Evolutionary conservation across 2,797 vertebrate genomes (phyloP).

Genomic region (Smutsia gigantea): DNA sequence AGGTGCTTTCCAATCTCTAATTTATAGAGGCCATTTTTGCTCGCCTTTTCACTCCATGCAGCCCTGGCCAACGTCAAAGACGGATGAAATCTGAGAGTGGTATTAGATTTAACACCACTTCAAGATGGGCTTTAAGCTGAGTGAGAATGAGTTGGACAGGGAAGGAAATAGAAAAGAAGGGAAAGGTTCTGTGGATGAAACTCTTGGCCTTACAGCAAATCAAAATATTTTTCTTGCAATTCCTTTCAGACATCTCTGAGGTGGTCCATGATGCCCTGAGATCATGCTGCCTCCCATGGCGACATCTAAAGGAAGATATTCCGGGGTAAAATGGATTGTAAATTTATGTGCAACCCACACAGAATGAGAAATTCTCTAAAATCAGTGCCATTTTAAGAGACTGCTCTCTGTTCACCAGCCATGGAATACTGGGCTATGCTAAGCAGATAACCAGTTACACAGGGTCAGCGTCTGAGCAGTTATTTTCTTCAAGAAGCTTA

Average conservation of each 20-base stretch:
- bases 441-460: neutral
- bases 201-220: constrained; percentile 57
- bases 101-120: constrained; percentile 79
- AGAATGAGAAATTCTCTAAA: constrained; percentile 30
- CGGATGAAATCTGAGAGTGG: constrained; percentile 71
- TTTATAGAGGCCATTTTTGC: constrained; percentile 49
- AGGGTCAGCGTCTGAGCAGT: constrained; percentile 6
- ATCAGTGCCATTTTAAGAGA: neutral
- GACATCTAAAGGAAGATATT: constrained; percentile 19
- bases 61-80: constrained; percentile 65
- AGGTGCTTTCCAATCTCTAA: constrained; percentile 62
- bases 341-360: neutral
- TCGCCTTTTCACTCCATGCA: constrained; percentile 46
- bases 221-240: constrained; percentile 64
- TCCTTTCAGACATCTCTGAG: neutral
- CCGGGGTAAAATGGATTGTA: neutral
- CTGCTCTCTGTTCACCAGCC: neutral
- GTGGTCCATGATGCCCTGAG: neutral
- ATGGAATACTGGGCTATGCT: neutral
- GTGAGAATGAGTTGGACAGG: constrained; percentile 66
- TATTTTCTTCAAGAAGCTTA: neutral
- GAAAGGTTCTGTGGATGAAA: constrained; percentile 46
- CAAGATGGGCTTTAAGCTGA: constrained; percentile 75
- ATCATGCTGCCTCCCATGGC: neutral
- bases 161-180: constrained; percentile 71